Evolutionary conservation across 2,888 invertebrate genomes (phyloP), one percentile per base, ranked within the genome.

Genomic region (Pilophorus perplexus): DNA sequence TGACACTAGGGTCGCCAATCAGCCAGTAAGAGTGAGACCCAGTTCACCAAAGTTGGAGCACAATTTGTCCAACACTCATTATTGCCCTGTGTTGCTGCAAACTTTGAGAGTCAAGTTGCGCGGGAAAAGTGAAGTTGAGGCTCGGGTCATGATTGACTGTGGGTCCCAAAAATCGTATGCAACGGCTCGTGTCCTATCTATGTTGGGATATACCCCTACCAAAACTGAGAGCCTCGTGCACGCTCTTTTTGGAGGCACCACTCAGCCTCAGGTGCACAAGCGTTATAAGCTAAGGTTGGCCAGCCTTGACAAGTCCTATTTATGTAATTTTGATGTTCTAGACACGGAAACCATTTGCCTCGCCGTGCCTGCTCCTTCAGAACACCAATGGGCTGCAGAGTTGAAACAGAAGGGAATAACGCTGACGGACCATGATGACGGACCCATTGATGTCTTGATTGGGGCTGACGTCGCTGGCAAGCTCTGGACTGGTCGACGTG

Each of bases 381-480:
- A n/a, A 4, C 5, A 6, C 3, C 4, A 4, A 4, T 48, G 12
- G 40, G 12, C 44, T 5, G 12, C 59, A 6, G 54, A 54, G 8
- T 27, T 54, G 27, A 16, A 46, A 27, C 25, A 5, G 5, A 4
- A 28, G 8, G 20, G 20, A 3, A 33, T 54, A n/a, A 33, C 5
- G 10, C 20, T 59, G 6, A 22, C 18, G 3, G 59, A 59, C 22
- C 16, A 4, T 3, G 4, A 42, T 46, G 40, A 20, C 3, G 42
- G 42, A 4, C 59, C 59, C 12, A 42, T 59, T 5, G 59, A 59
- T 12, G 10, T 59, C 12, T 46, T 59, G 42, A 59, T 59, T 20
- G 54, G 54, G 3, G 59, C 59, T 8, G 59, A 59, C 59, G 42
- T 59, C 4, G 59, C 16, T 8, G 59, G 59, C 8, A 59, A 59